phyloP scores from a whole-genome alignment of 2,113 vertebrate species.

The Indicator maculatus region DNA sequence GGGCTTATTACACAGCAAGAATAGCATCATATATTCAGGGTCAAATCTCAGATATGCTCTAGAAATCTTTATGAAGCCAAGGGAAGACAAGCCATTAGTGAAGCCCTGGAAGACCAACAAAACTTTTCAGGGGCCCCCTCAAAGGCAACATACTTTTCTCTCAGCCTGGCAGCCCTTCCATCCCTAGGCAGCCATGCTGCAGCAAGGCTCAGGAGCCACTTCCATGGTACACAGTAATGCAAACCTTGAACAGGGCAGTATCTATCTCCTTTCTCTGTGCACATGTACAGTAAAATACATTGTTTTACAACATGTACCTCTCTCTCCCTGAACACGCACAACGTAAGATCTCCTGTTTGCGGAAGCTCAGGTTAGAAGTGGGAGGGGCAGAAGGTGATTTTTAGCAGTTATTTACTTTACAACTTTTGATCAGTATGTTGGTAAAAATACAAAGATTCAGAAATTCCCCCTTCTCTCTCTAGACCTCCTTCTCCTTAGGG shows the following conservation, averaged over 20 bases:
- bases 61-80: slow-evolving; percentile 7
- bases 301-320: not conserved
- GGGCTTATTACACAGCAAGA: slow-evolving; percentile 4
- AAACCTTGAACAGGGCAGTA: not conserved
- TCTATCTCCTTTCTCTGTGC: not conserved
- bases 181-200: not conserved
- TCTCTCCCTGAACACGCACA: not conserved
- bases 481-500: not conserved
- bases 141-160: not conserved
- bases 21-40: not conserved
- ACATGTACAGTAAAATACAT: not conserved
- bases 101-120: not conserved
- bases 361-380: not conserved
- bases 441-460: not conserved
- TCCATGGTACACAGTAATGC: not conserved
- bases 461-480: not conserved
- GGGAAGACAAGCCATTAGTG: not conserved
- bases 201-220: not conserved
- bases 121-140: not conserved
- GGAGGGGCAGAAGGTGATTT: not conserved
- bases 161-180: not conserved
- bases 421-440: not conserved
- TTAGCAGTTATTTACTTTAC: not conserved
- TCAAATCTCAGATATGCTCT: not conserved
- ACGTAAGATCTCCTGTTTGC: not conserved